Evolutionary conservation across 2,888 invertebrate species (phyloP), one percentile per base, ranked within the genome.

Genomic region (Drosophila trichaetosa): DNA sequence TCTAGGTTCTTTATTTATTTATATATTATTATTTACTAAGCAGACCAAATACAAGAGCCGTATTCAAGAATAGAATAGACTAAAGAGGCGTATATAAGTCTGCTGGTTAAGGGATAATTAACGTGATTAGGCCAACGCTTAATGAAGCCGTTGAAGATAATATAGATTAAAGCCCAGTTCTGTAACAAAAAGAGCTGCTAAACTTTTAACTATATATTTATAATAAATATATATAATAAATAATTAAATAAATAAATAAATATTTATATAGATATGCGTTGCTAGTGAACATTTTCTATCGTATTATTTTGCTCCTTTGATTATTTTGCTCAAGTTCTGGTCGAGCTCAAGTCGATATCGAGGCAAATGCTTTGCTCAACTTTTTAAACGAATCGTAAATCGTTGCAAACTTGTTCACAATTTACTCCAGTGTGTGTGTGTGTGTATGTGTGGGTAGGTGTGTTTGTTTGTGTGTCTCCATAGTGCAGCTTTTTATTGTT

Each of bases 371-470:
- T 53, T 59, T 27, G 53, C 21, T 56, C 53, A 61, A 78, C 66
- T 77, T 78, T 69, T 78, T 62, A 74, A 78, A 46, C 79, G 78
- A 68, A 79, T 78, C 79, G 71, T 79, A 79, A 78, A 79, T 79
- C 78, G 75, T 69, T 75, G 65, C 57, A 63, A 71, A 68, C 79
- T 78, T 75, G 75, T 71, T 59, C 46, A 13, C 21, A 46, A 21
- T 13, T 46, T 46, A 46, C 21, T 46, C 13, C 18, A 13, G 24
- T 42, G 42, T 57, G 49, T 51, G 59, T 56, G 58, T 71, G 52
- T 58, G 59, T 64, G 59, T 68, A 48, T 56, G 62, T 60, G 56
- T 60, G 36, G n/a, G n/a, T 62, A 27, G 11, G 16, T 38, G 48
- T 63, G 46, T 51, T 61, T 73, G 59, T 60, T 63, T 56, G 57